These are phyloP conservation scores for Odontocolon sp. DNA, from an alignment of 2,888 invertebrate species.

Conservation along the genomic window DNA sequence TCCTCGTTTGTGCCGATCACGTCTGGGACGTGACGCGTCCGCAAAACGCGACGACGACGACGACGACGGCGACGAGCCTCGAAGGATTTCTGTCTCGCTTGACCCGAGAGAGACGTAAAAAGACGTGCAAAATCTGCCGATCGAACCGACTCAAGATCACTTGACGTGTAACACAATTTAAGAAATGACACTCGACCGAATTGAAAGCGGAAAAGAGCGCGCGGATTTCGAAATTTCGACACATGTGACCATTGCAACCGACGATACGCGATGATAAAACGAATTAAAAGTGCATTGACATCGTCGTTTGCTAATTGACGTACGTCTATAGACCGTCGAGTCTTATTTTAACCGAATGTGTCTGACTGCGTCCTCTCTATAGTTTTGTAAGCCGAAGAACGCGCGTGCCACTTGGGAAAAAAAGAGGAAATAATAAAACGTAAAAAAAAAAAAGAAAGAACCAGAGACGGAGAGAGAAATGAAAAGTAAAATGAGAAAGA, in stretches of 20 bases:
- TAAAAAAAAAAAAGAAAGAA: background rate
- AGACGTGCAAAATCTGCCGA: background rate
- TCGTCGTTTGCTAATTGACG: constrained; percentile 13
- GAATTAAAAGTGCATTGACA: background rate
- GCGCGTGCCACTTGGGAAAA: constrained; percentile 34
- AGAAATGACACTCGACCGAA: background rate
- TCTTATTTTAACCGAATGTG: too few relatives aligned
- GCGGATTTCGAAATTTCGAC: background rate
- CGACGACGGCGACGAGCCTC: constrained; percentile 26
- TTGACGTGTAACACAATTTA: constrained; percentile 18
- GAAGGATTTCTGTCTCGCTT: constrained; percentile 20
- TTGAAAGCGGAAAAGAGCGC: constrained; percentile 1
- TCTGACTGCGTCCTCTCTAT: background rate
- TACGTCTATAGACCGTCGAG: background rate
- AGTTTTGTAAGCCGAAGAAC: background rate
- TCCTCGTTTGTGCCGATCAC: constrained; percentile 76
- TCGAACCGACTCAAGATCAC: constrained; percentile 20
- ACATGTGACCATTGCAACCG: constrained; percentile 6
- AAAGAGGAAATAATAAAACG: constrained; percentile 27
- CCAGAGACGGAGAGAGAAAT: constrained; percentile 45
- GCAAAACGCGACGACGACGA: constrained; percentile 59
- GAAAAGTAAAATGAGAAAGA: constrained; percentile 52
- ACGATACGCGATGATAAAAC: background rate
- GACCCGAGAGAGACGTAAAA: background rate
- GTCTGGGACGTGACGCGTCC: constrained; percentile 70